These are phyloP conservation scores for Ridgeia piscesae DNA, from an alignment of 1,140 invertebrate species.

Conservation along the genomic window DNA sequence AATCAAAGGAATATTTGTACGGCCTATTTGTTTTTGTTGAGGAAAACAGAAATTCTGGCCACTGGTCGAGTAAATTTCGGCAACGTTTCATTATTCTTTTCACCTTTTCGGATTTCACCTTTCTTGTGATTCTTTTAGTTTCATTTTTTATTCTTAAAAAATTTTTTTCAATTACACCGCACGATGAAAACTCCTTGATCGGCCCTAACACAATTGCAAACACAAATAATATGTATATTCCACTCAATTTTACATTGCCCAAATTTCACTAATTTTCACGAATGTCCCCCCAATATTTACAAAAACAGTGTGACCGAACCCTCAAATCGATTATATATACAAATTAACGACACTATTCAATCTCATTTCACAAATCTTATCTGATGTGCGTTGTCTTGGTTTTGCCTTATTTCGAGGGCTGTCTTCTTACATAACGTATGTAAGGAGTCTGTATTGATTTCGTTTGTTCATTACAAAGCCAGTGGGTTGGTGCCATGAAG, in stretches of 20 bases:
- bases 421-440: not conserved
- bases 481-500: not conserved
- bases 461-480: not conserved
- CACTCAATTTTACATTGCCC: not conserved
- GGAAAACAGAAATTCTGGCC: too few relatives aligned
- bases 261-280: not conserved
- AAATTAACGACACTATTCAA: not conserved
- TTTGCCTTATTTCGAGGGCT: not conserved
- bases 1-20: too few relatives aligned
- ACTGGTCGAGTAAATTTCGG: too few relatives aligned
- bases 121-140: too few relatives aligned
- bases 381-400: not conserved
- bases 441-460: not conserved
- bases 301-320: not conserved
- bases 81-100: too few relatives aligned
- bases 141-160: too few relatives aligned
- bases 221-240: not conserved
- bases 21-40: too few relatives aligned
- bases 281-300: not conserved
- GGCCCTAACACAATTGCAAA: not conserved
- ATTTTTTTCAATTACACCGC: too few relatives aligned
- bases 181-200: too few relatives aligned
- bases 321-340: not conserved
- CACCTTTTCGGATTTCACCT: too few relatives aligned
- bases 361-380: not conserved